These are phyloP conservation scores for Ailurus styani DNA, from an alignment of 2,113 vertebrate genomes.

Conservation along the genomic window DNA sequence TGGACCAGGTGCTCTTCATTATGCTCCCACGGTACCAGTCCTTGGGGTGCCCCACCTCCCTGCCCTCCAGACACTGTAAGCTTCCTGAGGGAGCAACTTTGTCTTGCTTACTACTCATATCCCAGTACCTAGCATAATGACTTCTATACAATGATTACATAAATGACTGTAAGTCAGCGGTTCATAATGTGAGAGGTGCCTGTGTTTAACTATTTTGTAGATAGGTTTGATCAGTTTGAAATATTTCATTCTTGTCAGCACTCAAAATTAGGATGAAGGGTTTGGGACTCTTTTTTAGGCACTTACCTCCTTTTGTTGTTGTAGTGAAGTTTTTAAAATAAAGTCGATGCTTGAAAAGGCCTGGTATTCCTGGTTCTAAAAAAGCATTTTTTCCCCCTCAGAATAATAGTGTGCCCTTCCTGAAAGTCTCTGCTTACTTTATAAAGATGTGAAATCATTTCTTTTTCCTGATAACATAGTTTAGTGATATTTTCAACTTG, in stretches of 20 bases:
- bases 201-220: not conserved
- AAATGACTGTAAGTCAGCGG: not conserved
- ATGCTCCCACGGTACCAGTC: not conserved
- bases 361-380: not conserved
- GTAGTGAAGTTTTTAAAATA: not conserved
- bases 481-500: slow-evolving; percentile 43
- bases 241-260: not conserved
- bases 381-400: not conserved
- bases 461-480: not conserved
- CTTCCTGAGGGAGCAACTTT: not conserved
- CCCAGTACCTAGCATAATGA: not conserved
- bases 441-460: slow-evolving; percentile 19
- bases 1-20: not conserved
- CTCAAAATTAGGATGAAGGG: not conserved
- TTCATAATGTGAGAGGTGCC: not conserved
- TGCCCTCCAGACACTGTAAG: not conserved
- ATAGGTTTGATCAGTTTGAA: not conserved
- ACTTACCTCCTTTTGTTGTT: not conserved
- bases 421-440: not conserved
- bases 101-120: not conserved
- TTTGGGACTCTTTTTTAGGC: not conserved
- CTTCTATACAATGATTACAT: not conserved
- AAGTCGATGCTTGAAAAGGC: not conserved
- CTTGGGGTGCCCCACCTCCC: not conserved
- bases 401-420: not conserved